Evolutionary conservation across 2,797 vertebrate species (phyloP).

Genomic region (Gobionotothen gibberifrons): DNA sequence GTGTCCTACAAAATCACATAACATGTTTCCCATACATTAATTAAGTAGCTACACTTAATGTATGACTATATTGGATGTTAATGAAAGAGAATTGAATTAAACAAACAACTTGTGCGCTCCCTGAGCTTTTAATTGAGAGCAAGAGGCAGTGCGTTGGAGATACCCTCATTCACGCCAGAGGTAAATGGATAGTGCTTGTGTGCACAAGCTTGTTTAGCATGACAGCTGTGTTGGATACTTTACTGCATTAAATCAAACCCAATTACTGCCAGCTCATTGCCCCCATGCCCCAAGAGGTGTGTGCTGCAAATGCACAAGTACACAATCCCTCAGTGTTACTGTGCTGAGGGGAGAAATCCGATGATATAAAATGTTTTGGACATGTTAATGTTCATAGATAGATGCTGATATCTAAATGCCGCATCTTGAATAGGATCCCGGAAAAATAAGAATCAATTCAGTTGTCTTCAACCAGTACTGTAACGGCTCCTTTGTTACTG

Average conservation of each 20-base stretch:
- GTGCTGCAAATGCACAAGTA: conserved; percentile 39
- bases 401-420: conserved; percentile 34
- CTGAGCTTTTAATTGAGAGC: conserved; percentile 52
- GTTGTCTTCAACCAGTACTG: not conserved
- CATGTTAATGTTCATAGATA: conserved; percentile 15
- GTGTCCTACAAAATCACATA: not conserved
- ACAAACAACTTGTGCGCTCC: conserved; percentile 35
- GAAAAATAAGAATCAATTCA: conserved; percentile 4
- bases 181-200: conserved; percentile 60
- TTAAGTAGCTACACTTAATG: conserved; percentile 9
- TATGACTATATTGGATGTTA: conserved; percentile 24
- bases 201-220: conserved; percentile 62
- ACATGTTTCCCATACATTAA: conserved; percentile 5
- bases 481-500: not conserved
- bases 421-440: not conserved
- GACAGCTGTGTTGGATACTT: conserved; percentile 72
- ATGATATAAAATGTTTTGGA: conserved; percentile 3
- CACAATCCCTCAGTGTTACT: conserved; percentile 13
- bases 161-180: conserved; percentile 69
- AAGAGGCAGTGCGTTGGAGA: conserved; percentile 35
- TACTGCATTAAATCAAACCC: conserved; percentile 77
- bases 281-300: conserved; percentile 58
- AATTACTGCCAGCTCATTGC: conserved; percentile 73
- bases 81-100: conserved; percentile 56
- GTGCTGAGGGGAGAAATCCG: conserved; percentile 5